phyloP scores from a whole-genome alignment of 2,888 invertebrate genomes.

The Brenthis ino region DNA sequence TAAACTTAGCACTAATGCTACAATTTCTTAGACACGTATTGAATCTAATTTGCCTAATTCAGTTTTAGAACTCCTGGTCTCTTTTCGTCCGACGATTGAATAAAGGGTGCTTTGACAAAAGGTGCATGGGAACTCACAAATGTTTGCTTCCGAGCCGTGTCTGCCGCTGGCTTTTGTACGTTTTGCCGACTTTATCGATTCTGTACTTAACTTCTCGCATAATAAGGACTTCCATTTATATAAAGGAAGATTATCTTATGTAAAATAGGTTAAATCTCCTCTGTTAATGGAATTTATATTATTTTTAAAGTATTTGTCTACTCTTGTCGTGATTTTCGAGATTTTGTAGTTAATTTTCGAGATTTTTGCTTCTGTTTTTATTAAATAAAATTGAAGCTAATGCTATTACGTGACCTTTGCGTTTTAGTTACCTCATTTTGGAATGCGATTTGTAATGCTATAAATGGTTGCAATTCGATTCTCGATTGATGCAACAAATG shows the following conservation, averaged over 20 bases:
- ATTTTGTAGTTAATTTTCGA: too few relatives aligned
- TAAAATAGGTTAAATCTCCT: constrained; percentile 4
- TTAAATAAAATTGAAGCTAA: too few relatives aligned
- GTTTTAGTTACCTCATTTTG: too few relatives aligned
- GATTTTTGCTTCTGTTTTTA: too few relatives aligned
- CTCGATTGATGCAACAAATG: too few relatives aligned
- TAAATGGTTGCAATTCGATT: too few relatives aligned
- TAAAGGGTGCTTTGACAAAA: constrained; percentile 47
- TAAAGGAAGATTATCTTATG: constrained; percentile 9
- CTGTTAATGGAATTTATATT: constrained; percentile 6
- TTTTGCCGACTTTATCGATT: constrained; percentile 28
- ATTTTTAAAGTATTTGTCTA: too few relatives aligned
- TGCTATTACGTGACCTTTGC: too few relatives aligned
- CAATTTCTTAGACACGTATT: not conserved
- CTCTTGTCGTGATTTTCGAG: too few relatives aligned
- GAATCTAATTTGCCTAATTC: not conserved
- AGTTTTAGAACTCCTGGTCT: constrained; percentile 2
- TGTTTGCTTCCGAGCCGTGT: constrained; percentile 43
- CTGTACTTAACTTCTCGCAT: constrained; percentile 27
- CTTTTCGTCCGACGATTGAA: constrained; percentile 40
- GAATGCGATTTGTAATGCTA: too few relatives aligned
- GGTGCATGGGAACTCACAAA: constrained; percentile 44
- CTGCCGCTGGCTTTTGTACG: constrained; percentile 37
- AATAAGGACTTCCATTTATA: constrained; percentile 16
- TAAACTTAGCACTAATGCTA: too few relatives aligned